Evolutionary conservation across 2,797 vertebrate genomes (phyloP), one percentile per base, ranked within the genome.

Genomic region (Helarctos malayanus): DNA sequence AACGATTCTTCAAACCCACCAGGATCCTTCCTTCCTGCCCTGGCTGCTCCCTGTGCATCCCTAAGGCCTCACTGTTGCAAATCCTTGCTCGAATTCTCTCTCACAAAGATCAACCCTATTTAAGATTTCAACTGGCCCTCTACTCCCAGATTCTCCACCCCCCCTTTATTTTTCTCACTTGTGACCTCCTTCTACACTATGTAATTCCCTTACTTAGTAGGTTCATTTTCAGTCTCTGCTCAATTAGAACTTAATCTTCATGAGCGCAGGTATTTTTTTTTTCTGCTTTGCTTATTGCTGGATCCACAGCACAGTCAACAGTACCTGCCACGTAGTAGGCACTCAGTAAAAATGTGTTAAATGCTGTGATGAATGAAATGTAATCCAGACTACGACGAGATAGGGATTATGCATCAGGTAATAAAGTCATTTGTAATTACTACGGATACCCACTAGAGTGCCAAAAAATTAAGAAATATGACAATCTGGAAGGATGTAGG

Each of bases 381-480:
- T 56, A 89, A 75, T 68, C 80, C 78, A 76, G 41, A 54, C 25
- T n/a, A 35, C 32, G 84, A 12, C 63, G 3, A 90, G 35, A n/a
- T 25, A 41, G 19, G 0, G 3, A 38, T 35, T 73, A 73, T 25
- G 68, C 75, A 29, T 41, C 61, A 54, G 63, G 38, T 81, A 80
- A 76, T 61, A 7, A 38, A 86, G 61, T 90, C 0, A 88, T 94
- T 52, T 87, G 5, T 41, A 87, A 79, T 86, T 61, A 32, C 61
- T 78, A 65, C 19, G 5, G 27, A 29, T 35, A 88, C 3, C 10
- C 4, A 83, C 2, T 56, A 88, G 15, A 41, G 5, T 73, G 25
- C 11, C 25, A 63, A 94, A 92, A 90, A 80, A 2, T 52, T 92
- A 59, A 95, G 35, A 87, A 86, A 52, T 76, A 75, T 41, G 49